Percentiles rank a stretch among this genome's conserved stretches.
Evolutionary conservation across 2,888 invertebrate genomes (phyloP).

Genomic region (Erynnis tages): DNA sequence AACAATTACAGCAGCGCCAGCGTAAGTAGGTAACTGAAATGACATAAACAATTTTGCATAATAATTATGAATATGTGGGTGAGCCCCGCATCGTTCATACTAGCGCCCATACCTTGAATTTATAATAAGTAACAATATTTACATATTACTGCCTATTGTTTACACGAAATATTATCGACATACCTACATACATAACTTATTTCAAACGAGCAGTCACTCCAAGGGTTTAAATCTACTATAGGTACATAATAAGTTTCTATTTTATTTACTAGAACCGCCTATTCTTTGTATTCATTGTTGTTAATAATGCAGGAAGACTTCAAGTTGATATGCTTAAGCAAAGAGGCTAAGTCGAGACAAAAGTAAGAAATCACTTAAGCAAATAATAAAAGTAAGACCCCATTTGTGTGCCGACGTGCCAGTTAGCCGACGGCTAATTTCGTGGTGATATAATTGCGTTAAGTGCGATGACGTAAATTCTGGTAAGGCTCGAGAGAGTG

Average conservation of each 20-base stretch:
- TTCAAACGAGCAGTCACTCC: too few relatives aligned
- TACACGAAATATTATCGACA: not conserved
- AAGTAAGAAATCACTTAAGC: constrained; percentile 17
- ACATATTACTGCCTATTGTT: not conserved
- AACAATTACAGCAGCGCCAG: not conserved
- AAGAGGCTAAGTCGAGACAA: constrained; percentile 10
- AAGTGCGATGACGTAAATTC: constrained; percentile 60
- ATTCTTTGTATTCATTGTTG: too few relatives aligned
- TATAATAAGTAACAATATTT: not conserved
- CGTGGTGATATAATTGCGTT: constrained; percentile 70
- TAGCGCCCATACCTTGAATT: not conserved
- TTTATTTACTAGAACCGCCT: too few relatives aligned
- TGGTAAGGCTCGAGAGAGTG: constrained; percentile 59
- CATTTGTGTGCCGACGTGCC: constrained; percentile 49
- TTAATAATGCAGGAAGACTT: not conserved
- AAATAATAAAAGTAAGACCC: constrained; percentile 22
- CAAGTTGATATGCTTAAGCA: not conserved
- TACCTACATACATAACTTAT: not conserved
- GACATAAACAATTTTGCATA: constrained; percentile 5
- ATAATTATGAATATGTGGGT: constrained; percentile 1
- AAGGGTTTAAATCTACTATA: too few relatives aligned
- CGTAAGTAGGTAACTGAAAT: not conserved
- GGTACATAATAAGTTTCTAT: too few relatives aligned
- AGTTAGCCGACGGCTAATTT: constrained; percentile 63
- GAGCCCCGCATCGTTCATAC: constrained; percentile 1